These are phyloP conservation scores for Cryptocheilus praepositus DNA, from an alignment of 2,888 invertebrate genomes.

Conservation along the genomic window DNA sequence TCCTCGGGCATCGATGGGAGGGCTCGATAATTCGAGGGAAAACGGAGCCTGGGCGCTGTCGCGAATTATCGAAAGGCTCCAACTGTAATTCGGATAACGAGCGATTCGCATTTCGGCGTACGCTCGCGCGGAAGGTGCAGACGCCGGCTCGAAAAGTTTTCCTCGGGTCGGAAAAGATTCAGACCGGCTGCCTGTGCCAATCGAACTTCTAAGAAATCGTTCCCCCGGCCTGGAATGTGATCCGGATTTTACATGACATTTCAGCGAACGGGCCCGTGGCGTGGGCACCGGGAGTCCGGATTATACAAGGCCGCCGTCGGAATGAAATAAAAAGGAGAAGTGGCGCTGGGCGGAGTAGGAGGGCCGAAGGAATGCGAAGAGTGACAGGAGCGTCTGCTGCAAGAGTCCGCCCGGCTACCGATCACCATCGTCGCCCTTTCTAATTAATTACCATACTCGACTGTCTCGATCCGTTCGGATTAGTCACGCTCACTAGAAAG, in stretches of 20 bases:
- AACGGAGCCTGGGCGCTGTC: no score
- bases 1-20: no score
- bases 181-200: no score
- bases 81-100: no score
- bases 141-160: no score
- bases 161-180: no score
- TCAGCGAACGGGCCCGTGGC: slow-evolving; percentile 13
- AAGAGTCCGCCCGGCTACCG: slow-evolving; percentile 16
- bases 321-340: slow-evolving; percentile 12
- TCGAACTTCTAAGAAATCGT: slow-evolving; percentile 22
- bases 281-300: not conserved
- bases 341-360: not conserved
- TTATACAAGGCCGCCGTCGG: slow-evolving; percentile 16
- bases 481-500: slow-evolving; percentile 39
- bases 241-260: slow-evolving; percentile 34
- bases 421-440: slow-evolving; percentile 33
- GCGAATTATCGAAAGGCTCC: no score
- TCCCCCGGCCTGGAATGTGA: slow-evolving; percentile 17
- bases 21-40: no score
- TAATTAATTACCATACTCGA: slow-evolving; percentile 50
- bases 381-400: slow-evolving; percentile 18
- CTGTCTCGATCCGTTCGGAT: slow-evolving; percentile 34
- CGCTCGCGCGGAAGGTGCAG: no score
- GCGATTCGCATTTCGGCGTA: no score
- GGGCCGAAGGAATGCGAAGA: slow-evolving; percentile 12